Percentiles rank a stretch among this genome's conserved stretches.
Evolutionary conservation across 2,113 vertebrate species (phyloP).

Genomic region (Melanotaenia duboulayi): DNA sequence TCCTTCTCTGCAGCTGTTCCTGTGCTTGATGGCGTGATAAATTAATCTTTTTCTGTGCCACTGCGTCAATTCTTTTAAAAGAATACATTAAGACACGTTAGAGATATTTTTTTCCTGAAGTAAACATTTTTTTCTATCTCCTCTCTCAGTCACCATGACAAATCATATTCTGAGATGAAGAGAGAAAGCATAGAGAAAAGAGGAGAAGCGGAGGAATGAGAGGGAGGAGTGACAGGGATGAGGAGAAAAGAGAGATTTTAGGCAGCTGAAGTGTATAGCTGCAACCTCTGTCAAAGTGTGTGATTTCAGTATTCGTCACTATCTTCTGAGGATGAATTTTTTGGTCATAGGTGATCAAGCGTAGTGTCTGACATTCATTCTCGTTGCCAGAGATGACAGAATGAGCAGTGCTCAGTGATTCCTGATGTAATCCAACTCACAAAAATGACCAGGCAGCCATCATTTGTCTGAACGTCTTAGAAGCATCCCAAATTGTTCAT

Average conservation of each 20-base stretch:
- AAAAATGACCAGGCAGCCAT: conserved; percentile 60
- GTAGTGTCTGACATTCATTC: conserved; percentile 77
- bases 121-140: conserved; percentile 83
- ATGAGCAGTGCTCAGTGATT: conserved; percentile 60
- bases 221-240: conserved; percentile 39
- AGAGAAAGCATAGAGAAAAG: conserved; percentile 53
- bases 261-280: conserved; percentile 58
- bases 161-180: conserved; percentile 84
- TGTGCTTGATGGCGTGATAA: conserved; percentile 88
- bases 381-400: conserved; percentile 76
- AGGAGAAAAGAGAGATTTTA: conserved; percentile 58
- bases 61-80: conserved; percentile 86
- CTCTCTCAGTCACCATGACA: conserved; percentile 83
- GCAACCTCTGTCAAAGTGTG: conserved; percentile 73
- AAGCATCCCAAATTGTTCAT: conserved; percentile 57
- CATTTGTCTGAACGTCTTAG: conserved; percentile 50
- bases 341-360: conserved; percentile 80
- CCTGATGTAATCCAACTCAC: conserved; percentile 32
- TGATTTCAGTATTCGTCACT: conserved; percentile 76
- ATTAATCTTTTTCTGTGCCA: conserved; percentile 87
- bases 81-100: conserved; percentile 85
- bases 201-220: conserved; percentile 34
- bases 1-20: conserved; percentile 84
- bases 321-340: conserved; percentile 70
- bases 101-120: conserved; percentile 75